These are phyloP conservation scores for Antedon bifida DNA, from an alignment of 35 echinoderm and acorn worm genomes.

Conservation along the genomic window DNA sequence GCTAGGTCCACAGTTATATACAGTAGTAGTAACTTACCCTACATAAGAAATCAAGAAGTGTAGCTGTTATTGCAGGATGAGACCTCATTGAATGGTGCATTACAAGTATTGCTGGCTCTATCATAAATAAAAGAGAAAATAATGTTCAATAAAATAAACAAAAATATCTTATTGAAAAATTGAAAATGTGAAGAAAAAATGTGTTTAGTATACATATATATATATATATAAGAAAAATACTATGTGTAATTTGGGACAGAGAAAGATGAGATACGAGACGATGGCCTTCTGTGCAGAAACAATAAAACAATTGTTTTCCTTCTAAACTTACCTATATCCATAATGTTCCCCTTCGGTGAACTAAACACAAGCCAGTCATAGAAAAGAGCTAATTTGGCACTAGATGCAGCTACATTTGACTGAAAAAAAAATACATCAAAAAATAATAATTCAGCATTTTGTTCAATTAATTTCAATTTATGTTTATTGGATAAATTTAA, in stretches of 20 bases:
- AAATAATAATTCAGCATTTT: constrained; percentile 15
- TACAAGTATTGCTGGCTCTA: constrained; percentile 92
- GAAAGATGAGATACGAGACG: no score
- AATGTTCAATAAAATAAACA: neutral
- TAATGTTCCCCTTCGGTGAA: constrained; percentile 75
- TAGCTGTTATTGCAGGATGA: constrained; percentile 89
- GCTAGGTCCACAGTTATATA: no score
- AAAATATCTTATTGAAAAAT: no score
- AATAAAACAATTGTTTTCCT: no score
- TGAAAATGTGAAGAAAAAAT: no score
- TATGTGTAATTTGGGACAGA: no score
- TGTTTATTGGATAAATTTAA: no score
- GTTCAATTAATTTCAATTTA: no score
- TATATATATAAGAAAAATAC: no score
- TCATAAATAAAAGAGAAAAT: neutral
- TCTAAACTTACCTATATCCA: constrained; percentile 97
- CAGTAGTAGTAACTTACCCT: constrained; percentile 60
- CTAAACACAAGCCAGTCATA: constrained; percentile 96
- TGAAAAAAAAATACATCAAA: constrained; percentile 27
- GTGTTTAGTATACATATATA: no score
- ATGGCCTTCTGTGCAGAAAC: no score
- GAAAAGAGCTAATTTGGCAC: constrained; percentile 93
- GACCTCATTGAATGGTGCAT: constrained; percentile 98
- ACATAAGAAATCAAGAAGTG: constrained; percentile 88
- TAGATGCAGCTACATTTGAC: constrained; percentile 96